Evolutionary conservation across 2,113 vertebrate species (phyloP), one percentile per base, ranked within the genome.

Genomic region (Brachypteracias leptosomus): DNA sequence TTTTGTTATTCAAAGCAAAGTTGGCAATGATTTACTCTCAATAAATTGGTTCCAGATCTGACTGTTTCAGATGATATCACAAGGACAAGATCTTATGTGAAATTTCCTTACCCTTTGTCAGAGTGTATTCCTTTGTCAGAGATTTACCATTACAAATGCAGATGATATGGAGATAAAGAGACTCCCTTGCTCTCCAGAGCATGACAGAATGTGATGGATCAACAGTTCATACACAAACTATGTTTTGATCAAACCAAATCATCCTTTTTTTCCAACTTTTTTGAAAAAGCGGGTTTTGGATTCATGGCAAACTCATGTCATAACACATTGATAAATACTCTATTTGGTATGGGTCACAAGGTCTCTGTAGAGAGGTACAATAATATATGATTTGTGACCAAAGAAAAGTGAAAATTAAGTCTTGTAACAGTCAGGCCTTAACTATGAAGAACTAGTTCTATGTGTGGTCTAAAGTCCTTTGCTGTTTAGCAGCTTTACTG

Each of bases 21-120:
- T 49, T 90, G 91, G 52, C 72, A 93, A 85, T 91, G 93, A 95
- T 96, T 97, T 96, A 73, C 61, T 91, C 84, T 94, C 87, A 90
- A 67, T 95, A 72, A 95, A 85, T 92, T 93, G 58, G 79, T 92
- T 96, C 72, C 88, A 95, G 66, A 90, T 94, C 57, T 22, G 33
- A 67, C 42, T 92, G 22, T 88, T 95, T 94, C 88, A 97, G 85
- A 92, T 72, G 52, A 17, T 94, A 93, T 94, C 74, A 85, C 16
- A 92, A 83, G 84, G 80, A 92, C 35, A 93, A 16, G 21, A 66
- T 95, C 91, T 95, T 88, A 36, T 78, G 52, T 78, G 51, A 84
- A 91, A 91, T 91, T 93, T 35, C 36, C n/a, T 86, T 86, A 96
- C 58, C 36, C 92, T 92, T 95, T 87, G 54, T 91, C 51, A 90